Evolutionary conservation across 2,113 vertebrate species (phyloP).

Genomic region (Spermophilus dauricus): DNA sequence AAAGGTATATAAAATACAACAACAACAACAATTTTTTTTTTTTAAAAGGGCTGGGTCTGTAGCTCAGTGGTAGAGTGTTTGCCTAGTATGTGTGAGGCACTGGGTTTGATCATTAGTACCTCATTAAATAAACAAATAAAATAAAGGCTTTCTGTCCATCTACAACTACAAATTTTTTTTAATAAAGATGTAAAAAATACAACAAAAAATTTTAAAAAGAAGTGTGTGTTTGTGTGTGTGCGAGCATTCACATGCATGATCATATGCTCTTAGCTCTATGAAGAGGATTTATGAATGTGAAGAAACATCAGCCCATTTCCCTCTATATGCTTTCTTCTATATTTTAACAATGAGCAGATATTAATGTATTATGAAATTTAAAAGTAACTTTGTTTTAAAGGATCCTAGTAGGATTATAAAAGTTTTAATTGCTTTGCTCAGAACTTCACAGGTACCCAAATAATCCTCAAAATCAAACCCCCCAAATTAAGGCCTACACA

Average conservation of each 20-base stretch:
- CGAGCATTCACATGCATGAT: background rate
- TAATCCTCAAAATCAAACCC: constrained; percentile 50
- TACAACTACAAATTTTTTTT: too few species aligned
- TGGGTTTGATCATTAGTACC: too few species aligned
- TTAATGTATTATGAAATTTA: constrained; percentile 62
- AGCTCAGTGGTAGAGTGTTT: too few species aligned
- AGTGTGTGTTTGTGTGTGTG: background rate
- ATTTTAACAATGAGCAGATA: constrained; percentile 59
- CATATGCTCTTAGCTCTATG: background rate
- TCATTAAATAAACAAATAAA: too few species aligned
- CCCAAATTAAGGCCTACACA: background rate
- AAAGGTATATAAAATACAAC: too few species aligned
- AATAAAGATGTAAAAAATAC: too few species aligned
- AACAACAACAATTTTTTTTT: too few species aligned
- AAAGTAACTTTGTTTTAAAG: constrained; percentile 61
- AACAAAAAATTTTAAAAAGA: too few species aligned
- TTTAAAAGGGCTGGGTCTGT: too few species aligned
- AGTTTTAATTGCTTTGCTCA: constrained; percentile 49
- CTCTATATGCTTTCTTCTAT: constrained; percentile 9
- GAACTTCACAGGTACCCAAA: constrained; percentile 33
- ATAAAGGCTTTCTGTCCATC: too few species aligned
- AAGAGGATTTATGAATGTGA: background rate
- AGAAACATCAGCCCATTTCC: constrained; percentile 6
- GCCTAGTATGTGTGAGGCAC: too few species aligned
- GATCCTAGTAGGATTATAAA: constrained; percentile 44